Evolutionary conservation across 2,113 vertebrate genomes (phyloP).

Genomic region (Hemiprocne comata): DNA sequence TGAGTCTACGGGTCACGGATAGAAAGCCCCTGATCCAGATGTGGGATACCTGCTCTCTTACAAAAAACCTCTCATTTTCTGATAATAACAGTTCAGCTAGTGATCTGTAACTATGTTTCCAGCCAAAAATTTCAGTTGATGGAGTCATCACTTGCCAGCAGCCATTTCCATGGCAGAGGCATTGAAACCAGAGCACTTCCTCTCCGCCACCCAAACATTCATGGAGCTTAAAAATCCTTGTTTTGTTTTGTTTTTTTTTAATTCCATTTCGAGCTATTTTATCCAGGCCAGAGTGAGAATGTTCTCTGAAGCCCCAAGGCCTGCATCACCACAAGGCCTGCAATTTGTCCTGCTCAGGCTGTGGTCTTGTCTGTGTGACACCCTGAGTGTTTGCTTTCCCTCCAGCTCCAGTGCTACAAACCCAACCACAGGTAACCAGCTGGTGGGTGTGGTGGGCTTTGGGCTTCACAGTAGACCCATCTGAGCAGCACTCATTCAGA

Average conservation of each 20-base stretch:
- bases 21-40: background rate
- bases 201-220: background rate
- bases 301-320: background rate
- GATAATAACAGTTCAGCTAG: background rate
- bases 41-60: background rate
- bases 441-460: background rate
- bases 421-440: background rate
- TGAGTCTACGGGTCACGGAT: rapidly evolving
- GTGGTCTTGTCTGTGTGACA: background rate
- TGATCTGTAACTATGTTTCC: background rate
- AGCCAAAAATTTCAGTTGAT: background rate
- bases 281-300: rapidly evolving
- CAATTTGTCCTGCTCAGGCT: background rate
- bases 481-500: background rate
- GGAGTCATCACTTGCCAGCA: background rate
- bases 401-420: background rate
- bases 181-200: rapidly evolving
- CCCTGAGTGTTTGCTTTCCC: background rate
- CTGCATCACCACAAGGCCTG: background rate
- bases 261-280: background rate
- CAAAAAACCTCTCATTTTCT: background rate
- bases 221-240: background rate
- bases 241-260: background rate
- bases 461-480: background rate
- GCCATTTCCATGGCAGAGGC: background rate